Evolutionary conservation across 1,140 invertebrate genomes (phyloP), one percentile per base, ranked within the genome.

Genomic region (Leptopilina clavipes): DNA sequence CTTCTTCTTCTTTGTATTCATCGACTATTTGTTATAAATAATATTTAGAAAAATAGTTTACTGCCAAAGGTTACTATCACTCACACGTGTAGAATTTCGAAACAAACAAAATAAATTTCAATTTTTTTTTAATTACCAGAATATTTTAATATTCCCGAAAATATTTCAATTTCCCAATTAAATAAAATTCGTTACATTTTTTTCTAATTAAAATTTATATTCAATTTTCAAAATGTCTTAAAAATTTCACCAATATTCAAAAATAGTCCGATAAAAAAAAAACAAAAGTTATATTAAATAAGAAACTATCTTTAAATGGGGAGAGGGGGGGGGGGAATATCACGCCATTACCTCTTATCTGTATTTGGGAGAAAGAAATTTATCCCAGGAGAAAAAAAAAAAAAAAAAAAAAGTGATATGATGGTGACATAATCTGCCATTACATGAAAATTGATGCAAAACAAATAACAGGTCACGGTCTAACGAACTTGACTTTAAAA

Each of bases 341-440:
- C 77, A 75, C 19, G 75, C 65, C 56, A 74, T 73, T 40, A 72
- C 74, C 82, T 84, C 76, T 84, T 86, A 84, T 84, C 81, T 70
- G 54, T 73, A 65, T 65, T 5, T 65, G 59, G 25, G 12, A 65
- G 17, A 71, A 1, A 3, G 0, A 18, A 18, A 19, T 44, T 44
- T 71, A 73, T 22, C 18, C 45, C 31, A 37, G 70, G 5, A 6
- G 7, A 40, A 31, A 74, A 31, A 31, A 2, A 31, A 31, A 31
- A 31, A 31, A 31, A 2, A 31, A 31, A 31, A 2, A 72, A 78
- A 56, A 70, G 44, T 79, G 74, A 80, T 85, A 84, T 77, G 76
- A 78, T 54, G 70, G 76, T 84, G 82, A 82, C 79, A 82, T 85
- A 82, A 84, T 70, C 73, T 0, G 19, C 25, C 12, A 65, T 37